Conservation (phyloP, 2,113 vertebrate species). For the Brienomyrus longianalis region DNA sequence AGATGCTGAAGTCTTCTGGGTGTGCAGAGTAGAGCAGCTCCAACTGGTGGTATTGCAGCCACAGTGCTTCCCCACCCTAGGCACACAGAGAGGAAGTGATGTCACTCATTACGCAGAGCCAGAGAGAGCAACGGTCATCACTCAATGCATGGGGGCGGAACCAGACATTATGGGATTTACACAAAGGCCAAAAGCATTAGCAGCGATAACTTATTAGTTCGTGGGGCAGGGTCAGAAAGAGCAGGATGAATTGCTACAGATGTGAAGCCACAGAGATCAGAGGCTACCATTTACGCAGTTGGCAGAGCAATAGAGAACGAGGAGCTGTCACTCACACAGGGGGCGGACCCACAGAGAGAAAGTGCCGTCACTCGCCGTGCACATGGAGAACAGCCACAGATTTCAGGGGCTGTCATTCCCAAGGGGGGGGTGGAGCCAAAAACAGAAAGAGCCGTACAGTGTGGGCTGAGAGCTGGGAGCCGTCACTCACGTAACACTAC, state of each 20-base stretch:
- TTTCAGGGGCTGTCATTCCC: background rate
- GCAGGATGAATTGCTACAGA: background rate
- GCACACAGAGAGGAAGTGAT: slow-evolving; percentile 1
- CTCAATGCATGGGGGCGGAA: background rate
- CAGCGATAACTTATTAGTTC: background rate
- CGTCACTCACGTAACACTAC: background rate
- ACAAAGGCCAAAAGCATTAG: background rate
- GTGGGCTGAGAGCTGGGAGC: background rate
- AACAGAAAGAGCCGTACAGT: background rate
- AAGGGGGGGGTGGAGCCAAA: background rate
- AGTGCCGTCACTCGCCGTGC: background rate
- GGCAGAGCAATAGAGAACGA: background rate
- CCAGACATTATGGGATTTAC: background rate
- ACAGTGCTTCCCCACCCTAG: slow-evolving; percentile 57
- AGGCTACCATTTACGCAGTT: background rate
- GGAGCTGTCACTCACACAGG: slow-evolving; percentile 5
- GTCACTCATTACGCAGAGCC: background rate
- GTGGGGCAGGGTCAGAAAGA: background rate
- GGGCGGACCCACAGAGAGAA: background rate
- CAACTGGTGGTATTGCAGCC: slow-evolving; percentile 55
- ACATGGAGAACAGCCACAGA: background rate
- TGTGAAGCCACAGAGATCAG: background rate
- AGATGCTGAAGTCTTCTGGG: slow-evolving; percentile 50
- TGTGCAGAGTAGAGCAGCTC: slow-evolving; percentile 56
- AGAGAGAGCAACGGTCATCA: background rate